These are phyloP conservation scores for Quiscalus mexicanus DNA, from an alignment of 2,113 vertebrate genomes.

Conservation along the genomic window DNA sequence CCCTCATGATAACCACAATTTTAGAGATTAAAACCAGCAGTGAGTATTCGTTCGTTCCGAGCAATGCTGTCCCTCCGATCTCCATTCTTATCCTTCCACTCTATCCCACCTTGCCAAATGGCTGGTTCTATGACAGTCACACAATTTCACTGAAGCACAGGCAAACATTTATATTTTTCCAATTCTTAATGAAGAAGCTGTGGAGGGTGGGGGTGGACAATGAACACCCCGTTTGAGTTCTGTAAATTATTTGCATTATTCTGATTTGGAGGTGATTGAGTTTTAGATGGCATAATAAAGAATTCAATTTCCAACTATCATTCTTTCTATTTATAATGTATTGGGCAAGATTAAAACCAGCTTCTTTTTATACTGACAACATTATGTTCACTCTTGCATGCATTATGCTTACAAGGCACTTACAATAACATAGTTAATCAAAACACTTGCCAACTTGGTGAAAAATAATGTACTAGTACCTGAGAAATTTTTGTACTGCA, in stretches of 20 bases:
- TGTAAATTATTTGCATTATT: neutral
- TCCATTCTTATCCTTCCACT: neutral
- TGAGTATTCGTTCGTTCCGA: neutral
- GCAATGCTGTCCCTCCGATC: neutral
- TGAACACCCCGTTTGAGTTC: neutral
- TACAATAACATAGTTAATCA: neutral
- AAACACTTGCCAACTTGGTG: neutral
- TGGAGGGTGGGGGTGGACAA: fast-evolving
- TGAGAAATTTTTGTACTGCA: neutral
- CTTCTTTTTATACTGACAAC: neutral
- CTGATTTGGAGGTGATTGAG: neutral
- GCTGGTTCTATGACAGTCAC: neutral
- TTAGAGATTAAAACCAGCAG: neutral
- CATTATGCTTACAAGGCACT: neutral
- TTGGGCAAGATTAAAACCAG: neutral
- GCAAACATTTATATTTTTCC: neutral
- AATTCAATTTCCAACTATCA: neutral
- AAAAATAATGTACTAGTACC: neutral
- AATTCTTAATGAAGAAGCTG: neutral
- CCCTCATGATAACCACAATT: neutral
- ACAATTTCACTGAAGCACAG: neutral
- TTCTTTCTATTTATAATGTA: neutral
- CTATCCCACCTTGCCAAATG: neutral
- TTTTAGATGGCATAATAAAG: neutral
- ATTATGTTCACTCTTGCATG: neutral